phyloP scores from a whole-genome alignment of 2,113 vertebrate genomes.

The Ellobius talpinus region DNA sequence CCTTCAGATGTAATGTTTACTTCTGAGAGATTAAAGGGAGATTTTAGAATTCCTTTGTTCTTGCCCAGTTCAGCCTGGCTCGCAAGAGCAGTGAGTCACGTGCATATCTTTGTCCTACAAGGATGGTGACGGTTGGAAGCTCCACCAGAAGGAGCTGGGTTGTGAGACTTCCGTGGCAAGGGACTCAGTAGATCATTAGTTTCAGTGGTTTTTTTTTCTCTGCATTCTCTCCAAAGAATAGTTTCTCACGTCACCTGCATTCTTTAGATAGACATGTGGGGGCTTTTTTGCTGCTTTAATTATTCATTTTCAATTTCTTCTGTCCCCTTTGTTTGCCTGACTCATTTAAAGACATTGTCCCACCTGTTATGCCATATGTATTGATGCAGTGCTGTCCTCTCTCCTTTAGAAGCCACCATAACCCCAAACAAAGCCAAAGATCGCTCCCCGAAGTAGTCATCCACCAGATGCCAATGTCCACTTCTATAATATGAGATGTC shows the following conservation, averaged over 20 bases:
- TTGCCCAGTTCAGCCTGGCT: slow-evolving; percentile 26
- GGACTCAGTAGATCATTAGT: not conserved
- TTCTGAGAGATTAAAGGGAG: not conserved
- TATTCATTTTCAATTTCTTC: not conserved
- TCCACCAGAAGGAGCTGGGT: slow-evolving; percentile 15
- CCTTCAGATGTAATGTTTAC: not conserved
- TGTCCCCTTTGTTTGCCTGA: not conserved
- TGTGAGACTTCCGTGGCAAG: slow-evolving; percentile 42
- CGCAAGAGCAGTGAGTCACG: slow-evolving; percentile 34
- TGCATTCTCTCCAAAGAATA: not conserved
- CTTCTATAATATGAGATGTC: not conserved
- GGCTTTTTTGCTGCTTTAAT: not conserved
- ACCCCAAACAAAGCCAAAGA: not conserved
- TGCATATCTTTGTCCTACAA: not conserved
- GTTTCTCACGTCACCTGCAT: not conserved
- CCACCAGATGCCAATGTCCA: not conserved
- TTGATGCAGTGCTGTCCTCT: not conserved
- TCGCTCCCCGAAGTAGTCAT: not conserved
- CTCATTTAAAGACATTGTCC: not conserved
- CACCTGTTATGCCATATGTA: not conserved
- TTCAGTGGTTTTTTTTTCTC: not conserved
- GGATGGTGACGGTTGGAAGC: slow-evolving; percentile 18
- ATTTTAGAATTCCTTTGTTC: slow-evolving; percentile 18
- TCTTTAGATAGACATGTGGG: not conserved
- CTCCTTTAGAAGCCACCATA: not conserved